Conservation (phyloP, 2,797 vertebrate genomes). For the Lepus townsendii region DNA sequence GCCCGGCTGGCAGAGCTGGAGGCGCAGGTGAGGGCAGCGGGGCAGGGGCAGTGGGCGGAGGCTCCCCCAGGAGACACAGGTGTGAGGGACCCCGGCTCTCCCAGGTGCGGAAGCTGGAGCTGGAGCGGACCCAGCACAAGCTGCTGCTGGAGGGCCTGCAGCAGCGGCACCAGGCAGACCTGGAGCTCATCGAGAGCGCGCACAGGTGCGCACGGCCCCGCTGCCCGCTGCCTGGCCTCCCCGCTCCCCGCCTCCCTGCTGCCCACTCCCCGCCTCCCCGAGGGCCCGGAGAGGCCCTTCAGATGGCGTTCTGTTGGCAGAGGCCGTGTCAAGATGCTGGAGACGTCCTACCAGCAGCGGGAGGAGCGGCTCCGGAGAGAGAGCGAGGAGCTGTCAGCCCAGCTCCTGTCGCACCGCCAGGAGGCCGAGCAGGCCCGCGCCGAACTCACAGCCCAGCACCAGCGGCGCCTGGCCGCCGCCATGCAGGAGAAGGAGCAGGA, state of each 20-base stretch:
- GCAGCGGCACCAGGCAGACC: conserved; percentile 91
- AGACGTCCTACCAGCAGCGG: conserved; percentile 90
- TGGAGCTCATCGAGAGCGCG: conserved; percentile 91
- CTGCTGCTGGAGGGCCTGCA: conserved; percentile 92
- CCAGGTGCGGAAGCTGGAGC: conserved; percentile 92
- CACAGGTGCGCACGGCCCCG: conserved; percentile 89
- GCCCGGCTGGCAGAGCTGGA: conserved; percentile 91
- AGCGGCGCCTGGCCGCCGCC: conserved; percentile 88
- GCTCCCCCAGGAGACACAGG: background rate
- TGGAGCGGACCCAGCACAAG: conserved; percentile 91
- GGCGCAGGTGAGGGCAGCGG: conserved; percentile 90
- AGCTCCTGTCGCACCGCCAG: conserved; percentile 85
- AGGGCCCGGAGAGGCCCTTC: background rate
- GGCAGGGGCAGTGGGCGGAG: background rate
- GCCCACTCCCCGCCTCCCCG: no score
- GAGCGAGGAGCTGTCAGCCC: conserved; percentile 90
- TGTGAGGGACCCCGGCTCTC: no score
- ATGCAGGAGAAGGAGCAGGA: conserved; percentile 92
- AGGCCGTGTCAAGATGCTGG: conserved; percentile 90
- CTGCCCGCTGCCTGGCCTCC: no score
- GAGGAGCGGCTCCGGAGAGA: conserved; percentile 89
- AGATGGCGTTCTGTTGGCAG: conserved; percentile 81
- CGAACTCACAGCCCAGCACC: conserved; percentile 91
- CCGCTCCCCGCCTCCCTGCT: no score
- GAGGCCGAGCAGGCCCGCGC: conserved; percentile 89